These are phyloP conservation scores for Melanogrammus aeglefinus DNA, from an alignment of 2,797 vertebrate genomes.

Conservation along the genomic window DNA sequence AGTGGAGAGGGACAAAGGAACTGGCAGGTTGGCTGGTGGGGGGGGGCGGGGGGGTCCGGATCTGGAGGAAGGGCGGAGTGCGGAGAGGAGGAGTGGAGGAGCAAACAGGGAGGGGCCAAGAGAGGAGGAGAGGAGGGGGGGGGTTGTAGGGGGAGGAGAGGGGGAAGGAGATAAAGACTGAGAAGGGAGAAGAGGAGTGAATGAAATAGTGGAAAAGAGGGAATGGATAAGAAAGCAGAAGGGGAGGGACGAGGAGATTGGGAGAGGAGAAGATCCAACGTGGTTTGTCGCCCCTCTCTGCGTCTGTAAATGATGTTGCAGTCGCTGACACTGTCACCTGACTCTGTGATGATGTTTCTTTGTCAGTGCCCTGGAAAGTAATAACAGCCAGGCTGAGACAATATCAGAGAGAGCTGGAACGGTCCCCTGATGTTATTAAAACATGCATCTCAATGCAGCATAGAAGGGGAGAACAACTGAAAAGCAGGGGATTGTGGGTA, in stretches of 20 bases:
- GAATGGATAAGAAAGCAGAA: neutral
- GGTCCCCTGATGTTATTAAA: neutral
- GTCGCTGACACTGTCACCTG: neutral
- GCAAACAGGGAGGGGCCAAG: conserved; percentile 1
- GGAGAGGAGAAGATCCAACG: neutral
- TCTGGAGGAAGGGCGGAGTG: neutral
- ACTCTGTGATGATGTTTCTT: neutral
- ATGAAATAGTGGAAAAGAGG: neutral
- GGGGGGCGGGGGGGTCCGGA: neutral
- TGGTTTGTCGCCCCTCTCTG: neutral
- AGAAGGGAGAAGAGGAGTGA: neutral
- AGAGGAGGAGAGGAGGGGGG: neutral
- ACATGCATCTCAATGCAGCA: neutral
- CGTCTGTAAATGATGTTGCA: neutral
- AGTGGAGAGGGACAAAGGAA: neutral
- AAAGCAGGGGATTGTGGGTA: neutral
- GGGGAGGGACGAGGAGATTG: neutral
- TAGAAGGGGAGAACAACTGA: neutral
- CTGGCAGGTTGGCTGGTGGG: neutral
- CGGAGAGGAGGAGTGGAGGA: neutral
- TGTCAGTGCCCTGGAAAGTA: neutral
- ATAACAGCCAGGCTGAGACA: neutral
- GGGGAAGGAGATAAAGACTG: neutral
- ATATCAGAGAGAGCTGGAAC: neutral
- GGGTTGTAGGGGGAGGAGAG: neutral